A percentile compares a stretch with the other conserved stretches of the same genome.
These are phyloP conservation scores for Sinosuthora webbiana DNA, from an alignment of 2,113 vertebrate species.

Conservation along the genomic window DNA sequence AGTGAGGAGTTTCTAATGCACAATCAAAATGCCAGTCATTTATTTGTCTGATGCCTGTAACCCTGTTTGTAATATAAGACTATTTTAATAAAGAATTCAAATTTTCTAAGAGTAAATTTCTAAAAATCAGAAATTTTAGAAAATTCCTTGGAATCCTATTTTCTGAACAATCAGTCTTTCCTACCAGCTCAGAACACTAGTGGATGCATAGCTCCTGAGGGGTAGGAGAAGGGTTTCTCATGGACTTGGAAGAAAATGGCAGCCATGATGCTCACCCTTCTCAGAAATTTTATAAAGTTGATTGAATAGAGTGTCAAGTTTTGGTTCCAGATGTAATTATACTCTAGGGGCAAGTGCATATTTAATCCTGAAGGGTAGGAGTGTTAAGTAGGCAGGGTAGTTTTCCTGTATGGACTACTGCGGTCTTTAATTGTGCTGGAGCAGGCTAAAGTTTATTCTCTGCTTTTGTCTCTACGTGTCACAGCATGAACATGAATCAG, in stretches of 20 bases:
- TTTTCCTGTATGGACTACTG: background rate
- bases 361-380: conserved; percentile 3
- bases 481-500: background rate
- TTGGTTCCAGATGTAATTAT: background rate
- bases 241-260: background rate
- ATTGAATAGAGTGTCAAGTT: background rate
- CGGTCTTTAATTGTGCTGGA: background rate
- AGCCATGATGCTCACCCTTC: background rate
- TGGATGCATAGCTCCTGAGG: background rate
- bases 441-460: background rate
- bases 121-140: background rate
- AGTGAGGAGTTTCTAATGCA: background rate
- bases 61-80: background rate
- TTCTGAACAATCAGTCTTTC: background rate
- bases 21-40: background rate
- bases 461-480: background rate
- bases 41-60: background rate
- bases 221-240: background rate
- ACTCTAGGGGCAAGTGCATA: background rate
- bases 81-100: background rate
- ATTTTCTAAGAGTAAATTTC: background rate
- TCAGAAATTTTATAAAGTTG: background rate
- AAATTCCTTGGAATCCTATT: background rate
- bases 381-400: background rate
- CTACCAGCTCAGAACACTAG: background rate